Conservation (phyloP, 2,888 invertebrate genomes). For the Tiliacea citrago region DNA sequence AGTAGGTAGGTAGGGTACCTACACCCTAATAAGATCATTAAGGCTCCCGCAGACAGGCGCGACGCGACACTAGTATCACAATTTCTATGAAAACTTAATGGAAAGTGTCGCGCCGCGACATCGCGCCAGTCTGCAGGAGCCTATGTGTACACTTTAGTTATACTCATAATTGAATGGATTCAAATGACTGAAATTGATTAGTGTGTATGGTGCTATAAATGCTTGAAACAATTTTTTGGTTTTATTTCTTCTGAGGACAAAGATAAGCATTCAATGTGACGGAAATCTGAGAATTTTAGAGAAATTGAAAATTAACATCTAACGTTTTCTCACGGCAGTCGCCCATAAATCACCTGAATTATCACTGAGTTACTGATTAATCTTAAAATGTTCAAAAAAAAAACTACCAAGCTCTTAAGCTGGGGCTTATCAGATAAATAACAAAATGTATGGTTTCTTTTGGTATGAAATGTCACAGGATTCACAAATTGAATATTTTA, state of each 20-base stretch:
- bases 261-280: not conserved
- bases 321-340: not conserved
- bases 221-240: not conserved
- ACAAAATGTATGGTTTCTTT: not conserved
- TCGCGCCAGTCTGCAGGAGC: too few relatives aligned
- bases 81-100: too few relatives aligned
- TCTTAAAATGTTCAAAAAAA: not conserved
- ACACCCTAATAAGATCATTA: not conserved
- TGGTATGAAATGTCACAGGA: not conserved
- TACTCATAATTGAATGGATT: not conserved
- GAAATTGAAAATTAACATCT: not conserved
- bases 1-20: not conserved
- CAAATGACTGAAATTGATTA: not conserved
- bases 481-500: not conserved
- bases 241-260: not conserved
- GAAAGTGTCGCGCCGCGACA: too few relatives aligned
- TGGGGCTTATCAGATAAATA: not conserved
- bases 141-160: too few relatives aligned
- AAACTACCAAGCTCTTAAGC: too few relatives aligned
- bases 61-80: too few relatives aligned
- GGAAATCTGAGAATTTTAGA: not conserved
- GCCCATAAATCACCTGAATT: not conserved
- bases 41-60: too few relatives aligned
- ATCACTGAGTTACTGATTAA: not conserved
- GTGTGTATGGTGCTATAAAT: too few relatives aligned